Evolutionary conservation across 2,888 invertebrate genomes (phyloP).

Genomic region (Synanthedon tipuliformis): DNA sequence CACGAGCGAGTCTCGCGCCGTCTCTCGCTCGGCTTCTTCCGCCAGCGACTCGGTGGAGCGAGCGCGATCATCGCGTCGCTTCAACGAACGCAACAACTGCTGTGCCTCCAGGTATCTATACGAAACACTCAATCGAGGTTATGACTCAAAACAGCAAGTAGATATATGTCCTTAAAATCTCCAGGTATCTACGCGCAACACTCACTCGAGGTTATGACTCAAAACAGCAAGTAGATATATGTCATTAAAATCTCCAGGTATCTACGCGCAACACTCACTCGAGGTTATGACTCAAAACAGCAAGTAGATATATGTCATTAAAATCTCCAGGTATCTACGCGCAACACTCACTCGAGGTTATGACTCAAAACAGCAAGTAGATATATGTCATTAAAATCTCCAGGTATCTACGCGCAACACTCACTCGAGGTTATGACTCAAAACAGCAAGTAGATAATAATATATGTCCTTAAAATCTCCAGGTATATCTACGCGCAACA

Average conservation of each 20-base stretch:
- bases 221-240: too few relatives aligned
- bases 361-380: too few relatives aligned
- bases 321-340: conserved; percentile 63
- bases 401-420: too few relatives aligned
- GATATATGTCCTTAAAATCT: too few relatives aligned
- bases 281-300: neutral
- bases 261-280: conserved; percentile 17
- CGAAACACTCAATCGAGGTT: neutral
- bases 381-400: too few relatives aligned
- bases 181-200: conserved; percentile 46
- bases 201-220: neutral
- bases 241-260: too few relatives aligned
- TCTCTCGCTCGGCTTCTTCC: conserved; percentile 29
- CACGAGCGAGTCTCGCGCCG: conserved; percentile 63
- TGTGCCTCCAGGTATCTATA: conserved; percentile 69
- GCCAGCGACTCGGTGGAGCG: conserved; percentile 34
- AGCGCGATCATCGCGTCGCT: conserved; percentile 37
- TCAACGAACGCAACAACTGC: conserved; percentile 49
- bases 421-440: too few relatives aligned
- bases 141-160: too few relatives aligned
- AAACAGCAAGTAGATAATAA: too few relatives aligned
- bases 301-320: too few relatives aligned
- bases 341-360: neutral
- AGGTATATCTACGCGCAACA: too few relatives aligned
- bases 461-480: too few relatives aligned